phyloP scores from a whole-genome alignment of 1,140 invertebrate genomes.

The Trachelipus rathkii region DNA sequence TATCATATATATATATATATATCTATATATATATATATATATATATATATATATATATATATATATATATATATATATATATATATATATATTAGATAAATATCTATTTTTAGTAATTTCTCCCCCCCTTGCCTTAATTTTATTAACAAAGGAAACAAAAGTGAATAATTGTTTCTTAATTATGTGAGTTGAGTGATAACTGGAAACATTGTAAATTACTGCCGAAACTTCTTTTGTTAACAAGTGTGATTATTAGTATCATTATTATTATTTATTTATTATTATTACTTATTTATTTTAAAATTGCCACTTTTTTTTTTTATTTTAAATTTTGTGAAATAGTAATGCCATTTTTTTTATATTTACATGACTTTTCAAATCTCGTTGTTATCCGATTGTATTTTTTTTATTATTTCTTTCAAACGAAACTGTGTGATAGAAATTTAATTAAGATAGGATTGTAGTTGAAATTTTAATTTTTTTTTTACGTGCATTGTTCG shows the following conservation, averaged over 20 bases:
- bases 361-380: no score
- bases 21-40: no score
- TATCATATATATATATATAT: no score
- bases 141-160: no score
- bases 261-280: not conserved
- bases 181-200: not conserved
- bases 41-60: no score
- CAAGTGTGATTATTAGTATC: not conserved
- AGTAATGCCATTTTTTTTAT: not conserved
- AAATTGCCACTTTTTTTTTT: not conserved
- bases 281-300: not conserved
- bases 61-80: no score
- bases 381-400: not conserved
- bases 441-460: slow-evolving; percentile 1
- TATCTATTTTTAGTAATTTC: no score
- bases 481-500: not conserved
- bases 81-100: no score
- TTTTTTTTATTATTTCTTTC: not conserved
- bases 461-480: slow-evolving; percentile 2
- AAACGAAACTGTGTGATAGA: slow-evolving; percentile 2
- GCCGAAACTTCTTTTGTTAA: not conserved
- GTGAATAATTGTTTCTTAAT: no score
- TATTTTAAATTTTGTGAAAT: not conserved
- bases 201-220: not conserved
- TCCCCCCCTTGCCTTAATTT: no score